Base-by-base conservation (phyloP, 2,797 vertebrate species). In the Furcifer pardalis region DNA sequence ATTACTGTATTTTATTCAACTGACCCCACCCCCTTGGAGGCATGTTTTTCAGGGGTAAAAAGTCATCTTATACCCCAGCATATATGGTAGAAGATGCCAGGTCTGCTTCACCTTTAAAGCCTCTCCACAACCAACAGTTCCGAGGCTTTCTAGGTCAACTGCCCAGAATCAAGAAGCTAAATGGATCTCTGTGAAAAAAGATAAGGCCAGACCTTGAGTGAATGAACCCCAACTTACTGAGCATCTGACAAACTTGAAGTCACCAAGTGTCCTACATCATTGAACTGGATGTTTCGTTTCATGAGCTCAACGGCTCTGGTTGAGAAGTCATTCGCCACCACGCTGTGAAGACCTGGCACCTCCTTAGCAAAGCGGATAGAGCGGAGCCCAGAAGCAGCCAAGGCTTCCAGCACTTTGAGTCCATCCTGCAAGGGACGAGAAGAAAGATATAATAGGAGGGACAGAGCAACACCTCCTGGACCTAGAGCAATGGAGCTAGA, bases 251-350 rank as follows among this genome's bases (percentile, higher is more conserved):
- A 97, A 93, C 94, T 96, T 77, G 97, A 95, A 21, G 95, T 93
- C 5, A 99, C 94, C 69, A 98, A 92, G 90, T 96, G 95, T 77
- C 84, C 85, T 23, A 98, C 97, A 0, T 93, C 71, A 15, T 99
- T 99, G 88, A 95, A 88, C 72, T 96, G 86, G 35, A 97, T 95
- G 7, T 98, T 98, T 1, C 93, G 93, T 66, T 89, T 95, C 23
- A 98, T 98, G 59, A 98, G 96, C 1, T 96, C 96, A 0, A 96
- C 97, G 0, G 98, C 98, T 56, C 96, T 97, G 35, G 93, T 35
- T 0, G 98, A 98, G 92, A 96, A 96, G 89, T 99, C 98, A 2
- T 98, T 98, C 90, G 98, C 97, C 21, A 98, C 96, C 84, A 99
- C 87, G 1, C 92, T 95, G 21, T 23, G 92, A 15, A 99, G 96